A percentile compares a stretch with the other conserved stretches of the same genome.
phyloP scores from a whole-genome alignment of 2,888 invertebrate genomes.

The Eugnorisma glareosa region DNA sequence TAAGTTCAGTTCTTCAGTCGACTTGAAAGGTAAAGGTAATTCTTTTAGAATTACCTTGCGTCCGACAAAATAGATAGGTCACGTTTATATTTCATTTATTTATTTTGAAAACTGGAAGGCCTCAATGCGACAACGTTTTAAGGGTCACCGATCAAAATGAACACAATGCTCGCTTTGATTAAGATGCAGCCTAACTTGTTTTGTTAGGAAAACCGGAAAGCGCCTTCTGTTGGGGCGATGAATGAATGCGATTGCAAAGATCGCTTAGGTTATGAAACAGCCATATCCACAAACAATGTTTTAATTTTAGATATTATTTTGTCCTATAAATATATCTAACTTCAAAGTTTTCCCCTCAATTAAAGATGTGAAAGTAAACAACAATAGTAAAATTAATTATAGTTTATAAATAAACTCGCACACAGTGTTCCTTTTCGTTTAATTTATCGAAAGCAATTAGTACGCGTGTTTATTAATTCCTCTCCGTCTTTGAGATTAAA shows the following conservation, averaged over 20 bases:
- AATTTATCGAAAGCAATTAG: conserved; percentile 39
- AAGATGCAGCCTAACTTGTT: not conserved
- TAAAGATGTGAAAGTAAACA: conserved; percentile 22
- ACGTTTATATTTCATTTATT: not conserved
- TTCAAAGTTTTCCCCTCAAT: conserved; percentile 25
- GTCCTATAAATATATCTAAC: not conserved
- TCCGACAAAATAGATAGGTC: not conserved
- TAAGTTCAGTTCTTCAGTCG: not conserved
- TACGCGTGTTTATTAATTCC: conserved; percentile 39
- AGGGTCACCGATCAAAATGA: not conserved
- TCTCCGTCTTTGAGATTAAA: conserved; percentile 8
- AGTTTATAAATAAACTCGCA: conserved; percentile 26
- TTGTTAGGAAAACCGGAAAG: not conserved
- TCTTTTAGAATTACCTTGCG: not conserved
- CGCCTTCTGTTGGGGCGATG: not conserved
- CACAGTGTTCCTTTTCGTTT: conserved; percentile 5
- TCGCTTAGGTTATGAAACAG: not conserved
- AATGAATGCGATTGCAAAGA: not conserved
- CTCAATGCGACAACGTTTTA: not conserved
- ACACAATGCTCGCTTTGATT: not conserved
- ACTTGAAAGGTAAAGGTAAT: too few relatives aligned
- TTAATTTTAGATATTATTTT: not conserved
- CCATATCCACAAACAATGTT: not conserved
- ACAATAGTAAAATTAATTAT: conserved; percentile 35
- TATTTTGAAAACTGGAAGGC: not conserved